phyloP scores from a whole-genome alignment of 2,113 vertebrate species.

The Columbina picui region DNA sequence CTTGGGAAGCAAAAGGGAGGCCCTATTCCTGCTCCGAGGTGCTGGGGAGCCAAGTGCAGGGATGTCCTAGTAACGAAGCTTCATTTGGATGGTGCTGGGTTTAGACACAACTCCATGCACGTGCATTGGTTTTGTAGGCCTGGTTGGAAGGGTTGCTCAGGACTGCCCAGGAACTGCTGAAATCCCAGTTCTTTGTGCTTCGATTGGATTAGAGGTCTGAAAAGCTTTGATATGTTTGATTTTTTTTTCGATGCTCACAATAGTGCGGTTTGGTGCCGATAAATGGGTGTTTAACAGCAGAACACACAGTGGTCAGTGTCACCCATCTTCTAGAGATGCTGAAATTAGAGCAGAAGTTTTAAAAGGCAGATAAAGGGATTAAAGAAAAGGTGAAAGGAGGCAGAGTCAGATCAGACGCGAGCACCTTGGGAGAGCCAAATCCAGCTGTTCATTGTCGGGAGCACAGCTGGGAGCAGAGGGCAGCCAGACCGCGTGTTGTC shows the following conservation, averaged over 20 bases:
- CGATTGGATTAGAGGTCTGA: background rate
- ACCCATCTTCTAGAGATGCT: background rate
- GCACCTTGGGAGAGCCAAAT: background rate
- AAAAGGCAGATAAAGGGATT: background rate
- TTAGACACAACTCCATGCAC: background rate
- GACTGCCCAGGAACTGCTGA: background rate
- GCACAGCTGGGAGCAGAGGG: accelerated
- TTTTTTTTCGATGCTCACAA: conserved; percentile 15
- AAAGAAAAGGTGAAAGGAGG: background rate
- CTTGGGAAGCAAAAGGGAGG: background rate
- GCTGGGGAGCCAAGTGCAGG: accelerated
- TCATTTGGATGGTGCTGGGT: background rate
- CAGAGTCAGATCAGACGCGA: background rate
- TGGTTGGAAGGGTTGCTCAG: background rate
- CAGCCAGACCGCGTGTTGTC: background rate
- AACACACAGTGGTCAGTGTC: background rate
- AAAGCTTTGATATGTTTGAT: background rate
- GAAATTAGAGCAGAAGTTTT: conserved; percentile 5
- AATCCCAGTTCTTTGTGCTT: background rate
- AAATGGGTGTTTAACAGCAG: background rate
- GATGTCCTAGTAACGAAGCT: background rate
- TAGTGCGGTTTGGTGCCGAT: background rate
- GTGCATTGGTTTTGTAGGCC: background rate
- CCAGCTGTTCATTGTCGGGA: background rate
- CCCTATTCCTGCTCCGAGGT: background rate